A percentile compares a stretch with the other conserved stretches of the same genome.
phyloP scores from a whole-genome alignment of 2,797 vertebrate species.

The Sparidentex hasta region DNA sequence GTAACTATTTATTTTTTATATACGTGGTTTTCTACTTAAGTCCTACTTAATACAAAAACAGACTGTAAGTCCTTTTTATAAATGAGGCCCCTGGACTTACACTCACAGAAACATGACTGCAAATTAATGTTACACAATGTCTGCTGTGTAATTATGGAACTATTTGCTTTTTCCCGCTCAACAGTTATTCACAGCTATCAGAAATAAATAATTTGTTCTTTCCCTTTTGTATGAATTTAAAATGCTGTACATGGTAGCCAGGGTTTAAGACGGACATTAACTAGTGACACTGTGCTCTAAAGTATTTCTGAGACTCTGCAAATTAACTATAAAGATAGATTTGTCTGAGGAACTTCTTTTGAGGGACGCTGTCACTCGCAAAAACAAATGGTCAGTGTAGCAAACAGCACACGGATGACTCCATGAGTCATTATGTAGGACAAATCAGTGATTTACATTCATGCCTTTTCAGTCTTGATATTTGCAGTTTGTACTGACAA shows the following conservation, averaged over 20 bases:
- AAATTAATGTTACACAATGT: too few species aligned
- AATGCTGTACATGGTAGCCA: constrained; percentile 27
- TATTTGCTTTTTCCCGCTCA: not conserved
- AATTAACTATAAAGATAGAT: constrained; percentile 15
- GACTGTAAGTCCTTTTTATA: too few species aligned
- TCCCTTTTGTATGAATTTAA: constrained; percentile 17
- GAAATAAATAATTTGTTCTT: constrained; percentile 22
- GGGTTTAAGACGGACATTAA: constrained; percentile 1
- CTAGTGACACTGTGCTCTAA: constrained; percentile 1
- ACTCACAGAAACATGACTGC: too few species aligned
- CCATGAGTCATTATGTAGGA: constrained; percentile 35
- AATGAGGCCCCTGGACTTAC: too few species aligned
- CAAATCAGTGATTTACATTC: constrained; percentile 73
- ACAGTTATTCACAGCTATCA: not conserved
- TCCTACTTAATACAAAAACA: too few species aligned
- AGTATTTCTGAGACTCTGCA: constrained; percentile 9
- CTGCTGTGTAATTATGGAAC: too few species aligned
- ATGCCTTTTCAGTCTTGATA: constrained; percentile 61
- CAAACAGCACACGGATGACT: constrained; percentile 38
- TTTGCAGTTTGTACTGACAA: constrained; percentile 44
- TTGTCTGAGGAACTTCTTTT: constrained; percentile 15
- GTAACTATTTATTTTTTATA: too few species aligned
- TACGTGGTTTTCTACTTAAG: too few species aligned
- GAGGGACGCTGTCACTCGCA: constrained; percentile 40
- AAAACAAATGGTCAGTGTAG: constrained; percentile 32